Base-by-base conservation (phyloP, 2,113 vertebrate genomes). In the Merops nubicus region DNA sequence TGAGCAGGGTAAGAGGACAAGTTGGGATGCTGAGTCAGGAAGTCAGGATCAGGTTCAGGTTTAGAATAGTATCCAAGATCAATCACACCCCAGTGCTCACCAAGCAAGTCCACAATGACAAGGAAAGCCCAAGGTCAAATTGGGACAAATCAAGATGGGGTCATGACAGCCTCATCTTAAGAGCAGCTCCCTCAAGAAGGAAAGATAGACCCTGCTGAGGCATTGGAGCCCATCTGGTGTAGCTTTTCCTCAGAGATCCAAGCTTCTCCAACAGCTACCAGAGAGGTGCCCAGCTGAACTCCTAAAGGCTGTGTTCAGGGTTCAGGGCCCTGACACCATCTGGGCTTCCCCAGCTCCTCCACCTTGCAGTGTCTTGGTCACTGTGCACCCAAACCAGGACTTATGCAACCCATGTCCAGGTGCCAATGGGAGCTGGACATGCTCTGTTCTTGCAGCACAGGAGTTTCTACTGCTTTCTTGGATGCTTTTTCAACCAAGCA, bases 241-340 rank as follows among this genome's bases (percentile, higher is more conserved):
- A 48, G 5, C 6, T 45, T 36, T 54, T 50, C 56, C 40, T 60
- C 1, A 0, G 80, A 74, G 9, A 8, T 62, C 47, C 34, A 74
- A 29, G 9, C 11, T 68, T 68, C 33, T 68, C 48, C 26, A 8
- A 10, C 47, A 62, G 26, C 33, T 69, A 8, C 23, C 42, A 69
- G 23, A 0, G 1, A 80, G 74, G 47, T 69, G 33, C 22, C 31
- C 43, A 47, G 38, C 25, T 40, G 33, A 56, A 50, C 9, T 40
- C 48, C 70, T 82, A 12, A 36, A 59, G 2, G 1, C 22, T 11
- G 25, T 23, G 12, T 33, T 11, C 42, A n/a, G 51, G 1, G 0
- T 19, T 42, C 34, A 86, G 57, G 29, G 16, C 19, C 15, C 23
- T n/a, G 47, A 33, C 31, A 29, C 15, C 48, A 31, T 6, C 48